Base-by-base conservation (phyloP, 92 coral and sea anemone genomes). In the Galaxea fascicularis region DNA sequence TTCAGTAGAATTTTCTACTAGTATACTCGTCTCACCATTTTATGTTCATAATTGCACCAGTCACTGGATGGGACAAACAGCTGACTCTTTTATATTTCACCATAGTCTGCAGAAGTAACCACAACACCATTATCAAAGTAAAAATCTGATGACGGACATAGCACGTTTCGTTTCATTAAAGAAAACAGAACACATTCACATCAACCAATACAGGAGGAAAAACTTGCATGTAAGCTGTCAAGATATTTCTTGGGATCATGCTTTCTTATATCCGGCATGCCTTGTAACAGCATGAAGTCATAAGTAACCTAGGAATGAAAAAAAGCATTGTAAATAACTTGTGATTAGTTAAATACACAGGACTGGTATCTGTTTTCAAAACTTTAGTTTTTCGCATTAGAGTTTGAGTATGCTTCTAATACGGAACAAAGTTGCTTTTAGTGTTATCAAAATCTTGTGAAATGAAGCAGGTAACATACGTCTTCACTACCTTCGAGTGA, bases 261-360 rank as follows among this genome's bases (percentile, higher is more conserved):
- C 85, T 92, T 89, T 29, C 93, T 71, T n/a, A 94, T 93, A 45
- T 94, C 98, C 45, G 98, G 98, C 98, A 94, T 92, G 74, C 98
- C 98, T 94, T 94, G 98, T 53, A 94, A 66, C 63, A 92, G 87
- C 95, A 84, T 92, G 64, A 94, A 92, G 88, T 92, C 98, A 67
- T 92, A 92, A 14, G 98, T 92, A 27, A 94, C 85, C 98, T 94
- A 71, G 29, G 78, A 9, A 67, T 39, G 25, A 57, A 15, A 88
- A 56, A 17, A 70, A 0, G 31, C 41, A 35, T 35, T 35, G 41
- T 35, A 35, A 35, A 35, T 35, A 35, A 35, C 41, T 35, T 35
- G 2, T 2, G 41, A 35, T 35, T 6, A 6, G 41, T 35, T 35
- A 35, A 35, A 35, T 35, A 35, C 41, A 35, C 41, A 35, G n/a